phyloP scores from a whole-genome alignment of 1,140 invertebrate genomes.

The Zophobas atratus region DNA sequence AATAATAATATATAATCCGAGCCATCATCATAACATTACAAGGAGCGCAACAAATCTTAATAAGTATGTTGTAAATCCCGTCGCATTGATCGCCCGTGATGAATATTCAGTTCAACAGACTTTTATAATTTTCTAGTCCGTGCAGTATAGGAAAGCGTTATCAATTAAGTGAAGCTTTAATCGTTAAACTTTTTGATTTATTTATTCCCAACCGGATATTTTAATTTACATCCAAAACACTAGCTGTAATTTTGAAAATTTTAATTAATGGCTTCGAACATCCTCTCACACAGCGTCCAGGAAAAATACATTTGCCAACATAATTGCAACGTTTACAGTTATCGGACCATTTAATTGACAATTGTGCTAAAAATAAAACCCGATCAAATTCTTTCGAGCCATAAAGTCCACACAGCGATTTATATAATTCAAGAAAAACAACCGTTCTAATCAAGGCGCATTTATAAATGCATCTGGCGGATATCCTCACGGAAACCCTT shows the following conservation, averaged over 20 bases:
- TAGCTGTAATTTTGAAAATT: constrained; percentile 36
- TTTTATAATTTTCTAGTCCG: no score
- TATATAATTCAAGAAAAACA: constrained; percentile 26
- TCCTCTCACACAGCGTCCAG: constrained; percentile 24
- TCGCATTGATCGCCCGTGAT: background rate
- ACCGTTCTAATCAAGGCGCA: constrained; percentile 34
- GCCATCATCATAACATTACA: no score
- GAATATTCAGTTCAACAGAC: background rate
- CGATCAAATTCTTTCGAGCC: constrained; percentile 12
- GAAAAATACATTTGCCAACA: constrained; percentile 19
- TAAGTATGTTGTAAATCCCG: no score
- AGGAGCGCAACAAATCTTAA: no score
- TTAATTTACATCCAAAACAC: constrained; percentile 33
- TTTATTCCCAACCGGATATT: constrained; percentile 24
- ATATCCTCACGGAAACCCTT: constrained; percentile 53
- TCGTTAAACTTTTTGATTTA: constrained; percentile 26
- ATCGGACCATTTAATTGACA: constrained; percentile 10
- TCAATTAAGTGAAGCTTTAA: constrained; percentile 21
- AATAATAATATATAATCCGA: no score
- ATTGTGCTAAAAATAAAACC: constrained; percentile 16
- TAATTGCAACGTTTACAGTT: constrained; percentile 23
- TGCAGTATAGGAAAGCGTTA: background rate
- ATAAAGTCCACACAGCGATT: constrained; percentile 21
- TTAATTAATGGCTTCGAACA: constrained; percentile 32
- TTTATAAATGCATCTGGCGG: constrained; percentile 49